These are phyloP conservation scores for Megaustenia siamemsis DNA, from an alignment of 2,888 invertebrate species.

Conservation along the genomic window DNA sequence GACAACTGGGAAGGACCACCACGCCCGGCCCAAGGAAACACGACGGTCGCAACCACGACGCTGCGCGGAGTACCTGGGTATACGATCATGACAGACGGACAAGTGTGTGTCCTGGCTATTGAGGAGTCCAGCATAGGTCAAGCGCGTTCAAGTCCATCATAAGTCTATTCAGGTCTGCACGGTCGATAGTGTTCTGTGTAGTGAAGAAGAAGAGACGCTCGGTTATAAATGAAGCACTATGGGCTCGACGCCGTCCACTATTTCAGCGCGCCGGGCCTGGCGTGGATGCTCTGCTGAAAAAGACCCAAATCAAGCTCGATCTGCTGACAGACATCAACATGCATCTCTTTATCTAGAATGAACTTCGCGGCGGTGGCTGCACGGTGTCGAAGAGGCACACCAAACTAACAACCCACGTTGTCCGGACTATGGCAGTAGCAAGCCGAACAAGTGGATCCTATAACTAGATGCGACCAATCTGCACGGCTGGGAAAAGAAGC, in stretches of 20 bases:
- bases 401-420: background rate
- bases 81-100: too few species aligned
- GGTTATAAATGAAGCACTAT: background rate
- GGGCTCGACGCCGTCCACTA: background rate
- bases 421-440: background rate
- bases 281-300: background rate
- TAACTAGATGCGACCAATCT: constrained; percentile 10
- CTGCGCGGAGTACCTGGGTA: too few species aligned
- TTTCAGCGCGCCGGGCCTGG: background rate
- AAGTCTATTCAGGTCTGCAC: too few species aligned
- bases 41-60: too few species aligned
- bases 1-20: too few species aligned
- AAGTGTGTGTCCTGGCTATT: too few species aligned
- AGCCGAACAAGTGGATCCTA: background rate
- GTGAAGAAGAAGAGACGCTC: too few species aligned
- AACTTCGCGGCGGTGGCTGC: background rate
- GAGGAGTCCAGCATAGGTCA: too few species aligned
- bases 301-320: background rate
- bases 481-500: background rate
- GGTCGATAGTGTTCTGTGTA: too few species aligned
- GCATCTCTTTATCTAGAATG: background rate
- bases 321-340: background rate
- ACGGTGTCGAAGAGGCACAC: background rate
- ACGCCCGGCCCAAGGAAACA: too few species aligned
- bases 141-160: too few species aligned